A percentile compares a stretch with the other conserved stretches of the same genome.
Evolutionary conservation across 2,113 vertebrate species (phyloP).

Genomic region (Podarcis raffonei): DNA sequence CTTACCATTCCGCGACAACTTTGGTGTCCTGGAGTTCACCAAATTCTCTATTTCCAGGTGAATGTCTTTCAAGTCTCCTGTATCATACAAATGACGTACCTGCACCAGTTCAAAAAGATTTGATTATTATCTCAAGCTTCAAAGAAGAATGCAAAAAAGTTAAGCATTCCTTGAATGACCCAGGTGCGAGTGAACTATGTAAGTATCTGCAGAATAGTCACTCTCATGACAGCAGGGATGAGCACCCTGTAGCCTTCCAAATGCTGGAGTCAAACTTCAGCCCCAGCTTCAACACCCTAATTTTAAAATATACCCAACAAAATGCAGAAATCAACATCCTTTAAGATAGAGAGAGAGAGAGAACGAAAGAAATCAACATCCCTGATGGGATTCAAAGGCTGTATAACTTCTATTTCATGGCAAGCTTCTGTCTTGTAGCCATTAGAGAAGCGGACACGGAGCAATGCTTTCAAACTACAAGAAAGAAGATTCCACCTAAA

Average conservation of each 20-base stretch:
- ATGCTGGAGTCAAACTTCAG: too few species aligned
- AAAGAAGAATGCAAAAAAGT: neutral
- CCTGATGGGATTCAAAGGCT: neutral
- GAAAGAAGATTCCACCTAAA: too few species aligned
- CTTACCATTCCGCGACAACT: conserved; percentile 90
- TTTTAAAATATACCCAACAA: neutral
- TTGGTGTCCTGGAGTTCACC: conserved; percentile 89
- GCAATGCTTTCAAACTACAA: too few species aligned
- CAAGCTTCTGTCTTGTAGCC: neutral
- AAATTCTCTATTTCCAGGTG: conserved; percentile 90
- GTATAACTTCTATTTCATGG: neutral
- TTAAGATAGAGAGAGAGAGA: too few species aligned
- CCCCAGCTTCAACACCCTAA: too few species aligned
- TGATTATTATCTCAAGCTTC: neutral
- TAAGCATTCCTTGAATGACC: neutral
- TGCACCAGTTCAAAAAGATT: conserved; percentile 52
- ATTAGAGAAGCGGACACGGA: too few species aligned
- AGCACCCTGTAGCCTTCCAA: too few species aligned
- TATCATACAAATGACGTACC: conserved; percentile 92
- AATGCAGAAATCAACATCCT: neutral
- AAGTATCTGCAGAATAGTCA: neutral
- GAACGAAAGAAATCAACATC: neutral
- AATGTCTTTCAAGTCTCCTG: conserved; percentile 87
- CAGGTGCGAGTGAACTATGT: neutral
- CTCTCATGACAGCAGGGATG: neutral